Base-by-base conservation (phyloP, 2,797 vertebrate genomes). In the Salmo trutta region DNA sequence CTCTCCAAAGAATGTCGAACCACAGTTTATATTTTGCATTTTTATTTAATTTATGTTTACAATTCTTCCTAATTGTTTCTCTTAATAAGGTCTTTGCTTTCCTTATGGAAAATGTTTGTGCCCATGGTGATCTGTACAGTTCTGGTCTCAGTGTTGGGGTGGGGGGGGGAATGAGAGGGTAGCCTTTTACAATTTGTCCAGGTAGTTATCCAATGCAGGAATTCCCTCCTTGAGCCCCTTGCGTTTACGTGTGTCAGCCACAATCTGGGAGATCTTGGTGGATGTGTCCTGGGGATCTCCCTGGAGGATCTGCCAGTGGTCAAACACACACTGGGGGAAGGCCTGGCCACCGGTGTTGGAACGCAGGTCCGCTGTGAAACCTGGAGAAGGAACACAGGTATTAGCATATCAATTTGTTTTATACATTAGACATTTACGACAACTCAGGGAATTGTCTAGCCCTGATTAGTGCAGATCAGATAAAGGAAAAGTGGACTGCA, bases 261-360 rank as follows among this genome's bases (percentile, higher is more conserved):
- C 96, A 71, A 99, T 92, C 1, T 91, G 71, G 54, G 62, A 87
- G 0, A 97, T 96, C n/a, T 96, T 96, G 88, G 68, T 83, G 76
- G 86, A 0, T 0, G 77, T 1, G 1, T 98, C 97, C 0, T 92
- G 85, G 19, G 97, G 96, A 54, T 97, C 95, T 62, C 98, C 97
- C 0, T 94, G 93, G 16, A 99, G 92, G 82, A 98, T 90, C 93
- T 99, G 97, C 97, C 98, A 99, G 88, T 99, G 97, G 91, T 99
- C 96, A 0, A 99, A 99, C 64, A 99, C 96, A 0, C 97, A 98
- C 94, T 99, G 98, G 2, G 97, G 97, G 93, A 99, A 98, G 24
- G 97, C 98, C 87, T 99, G 96, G 62, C 98, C 97, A 0, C 97
- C 96, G 0, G 97, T 99, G 92, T 97, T 96, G 83, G 96, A 97